Evolutionary conservation across 2,797 vertebrate genomes (phyloP).

Genomic region (Mico argentatus): DNA sequence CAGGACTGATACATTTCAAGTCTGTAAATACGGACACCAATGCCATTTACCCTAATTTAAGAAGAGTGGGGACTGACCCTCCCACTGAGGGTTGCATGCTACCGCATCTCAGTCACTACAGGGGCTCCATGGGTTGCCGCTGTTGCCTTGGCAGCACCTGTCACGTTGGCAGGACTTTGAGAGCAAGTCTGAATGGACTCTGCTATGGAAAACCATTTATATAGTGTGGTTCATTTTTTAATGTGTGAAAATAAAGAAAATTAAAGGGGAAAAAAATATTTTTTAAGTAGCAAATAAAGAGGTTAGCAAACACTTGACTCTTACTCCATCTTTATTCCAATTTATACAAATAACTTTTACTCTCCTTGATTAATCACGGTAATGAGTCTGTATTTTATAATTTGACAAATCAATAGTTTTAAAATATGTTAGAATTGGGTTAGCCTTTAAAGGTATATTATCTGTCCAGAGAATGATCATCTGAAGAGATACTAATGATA

Average conservation of each 20-base stretch:
- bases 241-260: conserved; percentile 99
- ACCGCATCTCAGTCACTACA: conserved; percentile 89
- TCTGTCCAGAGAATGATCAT: neutral
- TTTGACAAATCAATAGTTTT: conserved; percentile 11
- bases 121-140: conserved; percentile 80
- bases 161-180: conserved; percentile 86
- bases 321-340: neutral
- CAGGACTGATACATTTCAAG: conserved; percentile 89
- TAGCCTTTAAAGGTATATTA: neutral
- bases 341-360: neutral
- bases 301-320: neutral
- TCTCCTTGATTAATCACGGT: neutral
- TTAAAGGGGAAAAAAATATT: conserved; percentile 86
- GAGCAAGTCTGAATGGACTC: conserved; percentile 86
- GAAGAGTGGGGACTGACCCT: conserved; percentile 85
- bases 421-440: neutral
- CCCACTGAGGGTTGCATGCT: conserved; percentile 94
- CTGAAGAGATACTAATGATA: neutral
- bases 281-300: conserved; percentile 27
- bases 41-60: conserved; percentile 89
- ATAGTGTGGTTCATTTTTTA: conserved; percentile 99
- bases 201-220: conserved; percentile 95
- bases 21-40: conserved; percentile 92
- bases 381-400: neutral
- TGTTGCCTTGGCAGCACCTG: conserved; percentile 81